Conservation (phyloP, 2,888 invertebrate genomes). For the Aleiodes alternator region DNA sequence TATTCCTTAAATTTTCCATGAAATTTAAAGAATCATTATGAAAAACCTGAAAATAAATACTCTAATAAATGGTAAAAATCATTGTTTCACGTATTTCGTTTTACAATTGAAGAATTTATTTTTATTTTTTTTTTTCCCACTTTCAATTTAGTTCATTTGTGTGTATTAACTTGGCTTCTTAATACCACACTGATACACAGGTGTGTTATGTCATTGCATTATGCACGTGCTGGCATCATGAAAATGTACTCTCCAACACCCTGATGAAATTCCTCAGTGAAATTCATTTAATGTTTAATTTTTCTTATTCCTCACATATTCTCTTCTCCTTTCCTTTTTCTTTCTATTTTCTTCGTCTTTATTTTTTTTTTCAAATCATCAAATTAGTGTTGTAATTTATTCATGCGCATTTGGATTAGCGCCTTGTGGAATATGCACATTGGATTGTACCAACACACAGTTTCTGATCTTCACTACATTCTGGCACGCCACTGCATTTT, state of each 20-base stretch:
- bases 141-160: too few species aligned
- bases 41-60: too few species aligned
- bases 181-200: not conserved
- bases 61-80: too few species aligned
- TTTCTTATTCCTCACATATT: too few species aligned
- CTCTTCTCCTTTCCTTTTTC: slow-evolving; percentile 38
- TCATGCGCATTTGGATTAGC: slow-evolving; percentile 68
- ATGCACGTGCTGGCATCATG: slow-evolving; percentile 19
- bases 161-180: too few species aligned
- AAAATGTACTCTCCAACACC: slow-evolving; percentile 24
- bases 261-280: slow-evolving; percentile 32
- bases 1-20: too few species aligned
- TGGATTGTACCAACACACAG: not conserved
- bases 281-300: slow-evolving; percentile 30
- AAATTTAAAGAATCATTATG: too few species aligned
- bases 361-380: slow-evolving; percentile 60
- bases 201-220: slow-evolving; percentile 18
- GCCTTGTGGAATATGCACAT: slow-evolving; percentile 48
- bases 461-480: slow-evolving; percentile 71
- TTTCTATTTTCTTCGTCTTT: not conserved
- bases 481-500: slow-evolving; percentile 70
- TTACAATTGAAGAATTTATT: too few species aligned
- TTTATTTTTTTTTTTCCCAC: too few species aligned
- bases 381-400: slow-evolving; percentile 72
- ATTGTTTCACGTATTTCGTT: too few species aligned